These are phyloP conservation scores for Plagodis pulveraria DNA, from an alignment of 2,888 invertebrate genomes.

Conservation along the genomic window DNA sequence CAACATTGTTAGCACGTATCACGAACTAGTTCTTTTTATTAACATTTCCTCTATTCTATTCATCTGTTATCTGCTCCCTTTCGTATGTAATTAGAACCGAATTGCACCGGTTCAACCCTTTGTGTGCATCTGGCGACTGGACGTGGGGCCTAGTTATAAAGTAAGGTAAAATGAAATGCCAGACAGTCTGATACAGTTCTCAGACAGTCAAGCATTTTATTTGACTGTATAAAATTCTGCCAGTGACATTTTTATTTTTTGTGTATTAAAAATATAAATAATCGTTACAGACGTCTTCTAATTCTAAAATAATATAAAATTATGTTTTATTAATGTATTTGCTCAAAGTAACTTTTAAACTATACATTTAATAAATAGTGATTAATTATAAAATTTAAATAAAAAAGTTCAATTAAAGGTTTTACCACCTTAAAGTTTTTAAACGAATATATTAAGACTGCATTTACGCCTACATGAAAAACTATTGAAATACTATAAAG, in stretches of 20 bases:
- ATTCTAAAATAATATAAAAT: too few species aligned
- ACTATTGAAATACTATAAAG: too few species aligned
- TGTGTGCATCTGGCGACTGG: constrained; percentile 42
- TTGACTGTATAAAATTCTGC: constrained; percentile 3
- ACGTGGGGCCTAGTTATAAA: constrained; percentile 58
- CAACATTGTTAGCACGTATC: constrained; percentile 9
- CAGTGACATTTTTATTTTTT: neutral
- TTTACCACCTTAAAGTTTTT: too few species aligned
- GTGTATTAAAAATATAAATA: too few species aligned
- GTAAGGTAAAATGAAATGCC: constrained; percentile 42
- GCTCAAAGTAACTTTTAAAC: too few species aligned
- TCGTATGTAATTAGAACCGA: constrained; percentile 37
- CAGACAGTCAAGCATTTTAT: constrained; percentile 41
- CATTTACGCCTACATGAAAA: too few species aligned
- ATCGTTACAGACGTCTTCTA: too few species aligned
- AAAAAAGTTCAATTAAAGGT: too few species aligned
- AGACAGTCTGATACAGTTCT: constrained; percentile 51
- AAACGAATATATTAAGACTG: too few species aligned
- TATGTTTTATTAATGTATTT: too few species aligned
- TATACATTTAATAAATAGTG: too few species aligned
- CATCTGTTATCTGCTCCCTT: constrained; percentile 14
- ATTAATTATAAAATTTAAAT: too few species aligned
- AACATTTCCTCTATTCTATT: constrained; percentile 29
- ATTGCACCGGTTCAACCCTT: constrained; percentile 45
- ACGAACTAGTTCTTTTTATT: constrained; percentile 23